Evolutionary conservation across 2,113 vertebrate genomes (phyloP).

Genomic region (Pluvialis apricaria): DNA sequence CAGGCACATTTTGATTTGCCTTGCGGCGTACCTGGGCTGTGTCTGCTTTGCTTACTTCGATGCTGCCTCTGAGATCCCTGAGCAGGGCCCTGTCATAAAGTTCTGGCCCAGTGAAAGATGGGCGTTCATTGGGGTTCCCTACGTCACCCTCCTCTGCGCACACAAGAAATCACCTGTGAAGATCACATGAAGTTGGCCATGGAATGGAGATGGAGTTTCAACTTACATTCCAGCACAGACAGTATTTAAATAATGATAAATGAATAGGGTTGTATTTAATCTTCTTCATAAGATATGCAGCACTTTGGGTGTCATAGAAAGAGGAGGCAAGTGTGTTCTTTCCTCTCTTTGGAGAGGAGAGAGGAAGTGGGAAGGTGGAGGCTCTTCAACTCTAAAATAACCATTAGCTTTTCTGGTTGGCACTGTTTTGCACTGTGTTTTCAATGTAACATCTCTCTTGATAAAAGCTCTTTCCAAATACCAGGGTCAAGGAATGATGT

Average conservation of each 20-base stretch:
- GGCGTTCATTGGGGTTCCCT: conserved; percentile 96
- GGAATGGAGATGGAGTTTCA: background rate
- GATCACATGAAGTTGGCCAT: conserved; percentile 81
- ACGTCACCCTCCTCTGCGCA: conserved; percentile 89
- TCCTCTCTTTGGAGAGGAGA: background rate
- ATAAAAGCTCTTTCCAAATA: background rate
- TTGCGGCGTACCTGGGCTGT: conserved; percentile 93
- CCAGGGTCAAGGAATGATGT: background rate
- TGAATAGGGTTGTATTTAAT: background rate
- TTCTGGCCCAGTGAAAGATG: conserved; percentile 99
- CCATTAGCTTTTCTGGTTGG: background rate
- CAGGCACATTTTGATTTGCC: conserved; percentile 97
- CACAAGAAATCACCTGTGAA: conserved; percentile 88
- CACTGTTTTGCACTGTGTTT: background rate
- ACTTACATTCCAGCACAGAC: background rate
- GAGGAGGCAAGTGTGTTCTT: background rate
- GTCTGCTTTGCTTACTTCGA: conserved; percentile 98
- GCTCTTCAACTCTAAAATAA: background rate
- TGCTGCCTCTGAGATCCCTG: conserved; percentile 90
- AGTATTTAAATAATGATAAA: background rate
- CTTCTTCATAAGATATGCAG: background rate
- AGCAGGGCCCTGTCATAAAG: conserved; percentile 93
- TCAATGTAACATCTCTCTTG: background rate
- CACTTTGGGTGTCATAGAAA: background rate
- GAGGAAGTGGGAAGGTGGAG: background rate